Evolutionary conservation across 2,113 vertebrate species (phyloP).

Genomic region (Microtus ochrogaster): DNA sequence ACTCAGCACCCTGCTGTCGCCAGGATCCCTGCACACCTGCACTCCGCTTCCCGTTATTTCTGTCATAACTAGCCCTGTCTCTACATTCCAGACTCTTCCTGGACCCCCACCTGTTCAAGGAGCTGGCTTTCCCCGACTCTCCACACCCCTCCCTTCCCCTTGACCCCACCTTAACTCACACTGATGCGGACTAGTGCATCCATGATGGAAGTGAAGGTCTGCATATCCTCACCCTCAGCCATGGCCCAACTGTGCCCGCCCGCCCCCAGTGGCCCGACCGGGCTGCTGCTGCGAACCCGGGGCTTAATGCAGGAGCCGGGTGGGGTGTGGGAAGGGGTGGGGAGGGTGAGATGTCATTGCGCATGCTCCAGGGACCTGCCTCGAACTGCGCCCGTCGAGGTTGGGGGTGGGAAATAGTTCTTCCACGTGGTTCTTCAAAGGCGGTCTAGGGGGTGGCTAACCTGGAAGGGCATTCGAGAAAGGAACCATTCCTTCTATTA

Average conservation of each 20-base stretch:
- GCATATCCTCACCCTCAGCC: conserved; percentile 93
- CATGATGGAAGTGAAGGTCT: conserved; percentile 95
- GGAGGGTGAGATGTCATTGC: conserved; percentile 71
- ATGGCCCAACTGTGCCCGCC: conserved; percentile 84
- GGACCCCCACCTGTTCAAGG: conserved; percentile 67
- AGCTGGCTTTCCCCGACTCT: conserved; percentile 31
- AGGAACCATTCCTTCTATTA: not conserved
- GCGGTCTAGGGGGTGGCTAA: conserved; percentile 5
- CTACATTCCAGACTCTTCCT: conserved; percentile 2
- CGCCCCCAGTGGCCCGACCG: conserved; percentile 69
- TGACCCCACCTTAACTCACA: conserved; percentile 87
- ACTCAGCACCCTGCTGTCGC: not conserved
- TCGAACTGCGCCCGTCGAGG: conserved; percentile 43
- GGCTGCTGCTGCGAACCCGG: conserved; percentile 74
- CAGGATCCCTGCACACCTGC: not conserved
- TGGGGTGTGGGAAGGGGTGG: conserved; percentile 61
- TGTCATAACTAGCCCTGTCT: not conserved
- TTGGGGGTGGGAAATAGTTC: conserved; percentile 65
- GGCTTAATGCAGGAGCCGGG: conserved; percentile 78
- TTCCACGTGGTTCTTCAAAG: conserved; percentile 75
- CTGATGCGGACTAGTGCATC: conserved; percentile 95
- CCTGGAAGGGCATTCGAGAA: not conserved
- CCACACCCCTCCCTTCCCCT: not conserved
- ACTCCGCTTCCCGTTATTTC: not conserved
- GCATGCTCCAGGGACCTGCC: conserved; percentile 81